These are phyloP conservation scores for Saccopteryx leptura DNA, from an alignment of 2,113 vertebrate species.

Conservation along the genomic window DNA sequence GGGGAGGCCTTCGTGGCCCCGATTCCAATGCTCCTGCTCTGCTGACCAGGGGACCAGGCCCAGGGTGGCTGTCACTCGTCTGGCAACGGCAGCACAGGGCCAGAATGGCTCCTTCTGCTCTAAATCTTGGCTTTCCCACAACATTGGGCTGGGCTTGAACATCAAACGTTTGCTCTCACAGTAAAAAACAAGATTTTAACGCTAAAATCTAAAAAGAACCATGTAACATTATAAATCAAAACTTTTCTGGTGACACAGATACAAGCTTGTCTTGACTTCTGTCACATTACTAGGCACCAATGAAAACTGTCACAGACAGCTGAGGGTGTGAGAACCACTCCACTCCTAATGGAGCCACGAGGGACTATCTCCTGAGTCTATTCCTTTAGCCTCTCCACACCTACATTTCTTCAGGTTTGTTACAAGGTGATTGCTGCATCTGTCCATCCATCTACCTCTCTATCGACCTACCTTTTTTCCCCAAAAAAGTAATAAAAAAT, in stretches of 20 bases:
- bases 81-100: neutral
- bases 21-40: neutral
- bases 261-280: neutral
- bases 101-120: neutral
- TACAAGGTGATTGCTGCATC: neutral
- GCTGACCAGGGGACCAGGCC: neutral
- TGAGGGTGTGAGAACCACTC: neutral
- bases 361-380: neutral
- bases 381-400: neutral
- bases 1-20: neutral
- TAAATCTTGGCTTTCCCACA: neutral
- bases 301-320: neutral
- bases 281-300: neutral
- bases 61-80: rapidly evolving
- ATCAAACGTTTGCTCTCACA: neutral
- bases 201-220: neutral
- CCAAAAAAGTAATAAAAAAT: neutral
- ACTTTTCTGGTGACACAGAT: neutral
- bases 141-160: rapidly evolving
- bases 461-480: neutral
- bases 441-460: neutral
- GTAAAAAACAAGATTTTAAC: constrained; percentile 19
- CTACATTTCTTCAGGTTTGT: rapidly evolving
- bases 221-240: neutral
- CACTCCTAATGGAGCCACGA: neutral